These are phyloP conservation scores for Magallana ariakensis DNA, from an alignment of 1,140 invertebrate genomes.

Conservation along the genomic window DNA sequence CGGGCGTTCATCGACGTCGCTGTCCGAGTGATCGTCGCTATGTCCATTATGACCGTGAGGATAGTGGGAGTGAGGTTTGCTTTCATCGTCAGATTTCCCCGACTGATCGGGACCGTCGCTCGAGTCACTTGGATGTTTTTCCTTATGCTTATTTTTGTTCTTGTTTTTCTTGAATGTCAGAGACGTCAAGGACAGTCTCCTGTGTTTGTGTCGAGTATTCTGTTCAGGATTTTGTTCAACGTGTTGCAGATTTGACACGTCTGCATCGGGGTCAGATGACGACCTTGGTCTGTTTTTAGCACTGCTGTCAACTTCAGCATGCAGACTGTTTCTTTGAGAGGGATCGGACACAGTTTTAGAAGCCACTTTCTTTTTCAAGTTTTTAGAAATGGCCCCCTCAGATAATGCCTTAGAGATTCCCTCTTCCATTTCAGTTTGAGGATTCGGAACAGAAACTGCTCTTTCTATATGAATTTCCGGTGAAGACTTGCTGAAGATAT, in stretches of 20 bases:
- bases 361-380: constrained; percentile 43
- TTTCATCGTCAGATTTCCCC: constrained; percentile 32
- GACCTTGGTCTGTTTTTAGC: constrained; percentile 44
- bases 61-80: not conserved
- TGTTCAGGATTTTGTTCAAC: not conserved
- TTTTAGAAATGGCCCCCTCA: not conserved
- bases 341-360: constrained; percentile 55
- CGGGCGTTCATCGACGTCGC: constrained; percentile 13
- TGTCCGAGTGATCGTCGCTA: constrained; percentile 39
- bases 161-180: constrained; percentile 53
- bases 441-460: not conserved
- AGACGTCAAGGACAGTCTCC: constrained; percentile 50
- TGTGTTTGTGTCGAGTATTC: constrained; percentile 36
- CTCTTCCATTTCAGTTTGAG: not conserved
- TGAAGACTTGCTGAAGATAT: not conserved
- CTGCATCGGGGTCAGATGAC: constrained; percentile 58
- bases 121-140: constrained; percentile 20
- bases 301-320: not conserved
- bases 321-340: not conserved
- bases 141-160: constrained; percentile 49
- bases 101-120: not conserved
- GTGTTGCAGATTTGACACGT: constrained; percentile 17
- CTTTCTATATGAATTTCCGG: not conserved
- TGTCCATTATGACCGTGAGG: not conserved
- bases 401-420: not conserved